Conservation (phyloP, 2,888 invertebrate species). For the Torymus texanus region DNA sequence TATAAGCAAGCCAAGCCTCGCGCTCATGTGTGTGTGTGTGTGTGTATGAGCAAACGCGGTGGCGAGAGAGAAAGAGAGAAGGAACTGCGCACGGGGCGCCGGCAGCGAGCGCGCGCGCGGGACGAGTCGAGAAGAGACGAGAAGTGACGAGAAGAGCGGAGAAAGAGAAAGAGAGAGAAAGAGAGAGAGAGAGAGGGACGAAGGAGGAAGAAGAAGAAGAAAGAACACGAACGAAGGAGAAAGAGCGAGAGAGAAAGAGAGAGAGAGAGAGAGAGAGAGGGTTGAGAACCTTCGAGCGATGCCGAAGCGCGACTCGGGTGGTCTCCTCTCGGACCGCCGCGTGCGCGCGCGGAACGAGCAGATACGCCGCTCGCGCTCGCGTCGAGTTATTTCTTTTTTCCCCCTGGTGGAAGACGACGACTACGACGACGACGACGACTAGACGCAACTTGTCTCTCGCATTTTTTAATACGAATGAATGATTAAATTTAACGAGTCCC, state of each 20-base stretch:
- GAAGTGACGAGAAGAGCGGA: slow-evolving; percentile 33
- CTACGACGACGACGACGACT: slow-evolving; percentile 56
- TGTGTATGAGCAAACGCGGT: slow-evolving; percentile 43
- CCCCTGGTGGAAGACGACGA: background rate
- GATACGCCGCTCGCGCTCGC: slow-evolving; percentile 68
- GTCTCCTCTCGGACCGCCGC: slow-evolving; percentile 69
- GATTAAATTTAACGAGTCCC: slow-evolving; percentile 46
- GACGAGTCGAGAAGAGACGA: slow-evolving; percentile 40
- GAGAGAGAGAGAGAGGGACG: slow-evolving; percentile 19
- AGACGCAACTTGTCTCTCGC: slow-evolving; percentile 58
- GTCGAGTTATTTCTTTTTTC: slow-evolving; percentile 62
- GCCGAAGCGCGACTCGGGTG: slow-evolving; percentile 69
- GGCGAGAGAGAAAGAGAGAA: slow-evolving; percentile 54
- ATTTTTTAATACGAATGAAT: slow-evolving; percentile 32
- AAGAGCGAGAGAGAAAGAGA: slow-evolving; percentile 38
- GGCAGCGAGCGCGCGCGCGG: slow-evolving; percentile 25
- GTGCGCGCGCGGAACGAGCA: slow-evolving; percentile 67
- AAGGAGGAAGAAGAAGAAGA: slow-evolving; percentile 44
- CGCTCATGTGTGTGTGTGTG: slow-evolving; percentile 47
- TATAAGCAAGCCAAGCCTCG: slow-evolving; percentile 46
- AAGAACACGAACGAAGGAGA: slow-evolving; percentile 35
- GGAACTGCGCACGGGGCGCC: slow-evolving; percentile 35
- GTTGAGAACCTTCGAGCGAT: slow-evolving; percentile 69
- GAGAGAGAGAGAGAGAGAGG: slow-evolving; percentile 52
- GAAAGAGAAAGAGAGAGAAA: slow-evolving; percentile 33